phyloP scores from a whole-genome alignment of 2,797 vertebrate species.

The Sebastolobus alascanus region DNA sequence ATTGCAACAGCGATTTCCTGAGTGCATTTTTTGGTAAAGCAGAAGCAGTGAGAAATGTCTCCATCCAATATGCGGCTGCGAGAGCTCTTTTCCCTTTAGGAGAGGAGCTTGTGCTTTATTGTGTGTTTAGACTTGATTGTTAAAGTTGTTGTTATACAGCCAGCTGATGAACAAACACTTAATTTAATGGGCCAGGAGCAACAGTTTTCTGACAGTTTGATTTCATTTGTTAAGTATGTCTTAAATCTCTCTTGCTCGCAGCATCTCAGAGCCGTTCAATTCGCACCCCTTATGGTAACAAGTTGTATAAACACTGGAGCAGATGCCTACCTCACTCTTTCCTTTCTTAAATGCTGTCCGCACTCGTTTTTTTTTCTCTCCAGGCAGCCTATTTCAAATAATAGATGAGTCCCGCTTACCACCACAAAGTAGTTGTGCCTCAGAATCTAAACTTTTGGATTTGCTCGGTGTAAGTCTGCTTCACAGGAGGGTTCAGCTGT shows the following conservation, averaged over 20 bases:
- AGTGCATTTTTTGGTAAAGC: conserved; percentile 71
- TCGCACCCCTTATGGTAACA: conserved; percentile 76
- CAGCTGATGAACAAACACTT: conserved; percentile 74
- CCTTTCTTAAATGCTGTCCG: conserved; percentile 62
- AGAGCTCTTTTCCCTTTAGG: conserved; percentile 39
- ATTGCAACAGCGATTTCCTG: conserved; percentile 81
- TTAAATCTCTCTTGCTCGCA: conserved; percentile 75
- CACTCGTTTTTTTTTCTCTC: conserved; percentile 43
- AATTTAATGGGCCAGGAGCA: conserved; percentile 67
- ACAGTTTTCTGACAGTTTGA: conserved; percentile 77
- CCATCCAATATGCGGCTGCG: conserved; percentile 46
- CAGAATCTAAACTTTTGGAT: conserved; percentile 70
- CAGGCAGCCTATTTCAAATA: conserved; percentile 72
- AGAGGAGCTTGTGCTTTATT: conserved; percentile 54
- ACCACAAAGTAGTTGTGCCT: conserved; percentile 57
- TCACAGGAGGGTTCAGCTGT: conserved; percentile 76
- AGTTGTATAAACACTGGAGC: conserved; percentile 76
- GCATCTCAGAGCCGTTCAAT: conserved; percentile 51
- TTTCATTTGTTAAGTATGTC: conserved; percentile 77
- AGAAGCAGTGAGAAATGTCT: conserved; percentile 67
- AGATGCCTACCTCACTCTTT: conserved; percentile 66
- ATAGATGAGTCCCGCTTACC: conserved; percentile 68
- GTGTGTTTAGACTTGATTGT: conserved; percentile 74
- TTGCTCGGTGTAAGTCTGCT: conserved; percentile 66
- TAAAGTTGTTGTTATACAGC: conserved; percentile 66